Evolutionary conservation across 2,113 vertebrate species (phyloP), one percentile per base, ranked within the genome.

Genomic region (Cinclus mexicanus): DNA sequence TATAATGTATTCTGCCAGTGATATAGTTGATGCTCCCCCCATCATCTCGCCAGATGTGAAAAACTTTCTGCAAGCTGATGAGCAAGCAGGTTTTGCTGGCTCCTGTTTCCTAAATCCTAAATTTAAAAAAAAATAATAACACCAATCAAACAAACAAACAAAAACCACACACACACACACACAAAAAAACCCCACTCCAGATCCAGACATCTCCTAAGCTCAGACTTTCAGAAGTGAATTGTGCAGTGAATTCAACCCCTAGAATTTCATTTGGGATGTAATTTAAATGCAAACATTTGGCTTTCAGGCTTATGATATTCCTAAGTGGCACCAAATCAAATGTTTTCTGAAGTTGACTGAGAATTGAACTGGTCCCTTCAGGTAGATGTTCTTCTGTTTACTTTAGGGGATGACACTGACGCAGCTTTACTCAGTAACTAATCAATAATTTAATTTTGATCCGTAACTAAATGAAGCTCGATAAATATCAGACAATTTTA

Each of bases 371-470:
- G 79, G 49, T 44, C 46, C 67, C 46, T 85, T 94, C 67, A 91
- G 76, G 68, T 81, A 77, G 25, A 42, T 52, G 17, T 70, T 88
- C 67, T 59, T 77, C 56, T 83, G 39, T 93, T 87, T 88, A 47
- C 28, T 78, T 90, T 84, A 83, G 60, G 90, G 28, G 15, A 71
- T 93, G 60, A 88, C 68, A 92, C 25, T 90, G 60, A 78, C 1
- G 0, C 46, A 92, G 22, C 53, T 91, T 91, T 72, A 94, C 65
- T 87, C 69, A 52, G 68, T 64, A 92, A 65, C 83, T 83, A 81
- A 97, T 92, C 92, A 95, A 94, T 92, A 89, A 92, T 89, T 92
- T 89, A 57, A 75, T 96, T 96, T 93, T 93, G 72, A 94, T 94
- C 37, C 33, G 72, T 75, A 95, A 93, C 79, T 93, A 90, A 94